Conservation (phyloP, 2,113 vertebrate species). For the Bambusicola thoracicus region DNA sequence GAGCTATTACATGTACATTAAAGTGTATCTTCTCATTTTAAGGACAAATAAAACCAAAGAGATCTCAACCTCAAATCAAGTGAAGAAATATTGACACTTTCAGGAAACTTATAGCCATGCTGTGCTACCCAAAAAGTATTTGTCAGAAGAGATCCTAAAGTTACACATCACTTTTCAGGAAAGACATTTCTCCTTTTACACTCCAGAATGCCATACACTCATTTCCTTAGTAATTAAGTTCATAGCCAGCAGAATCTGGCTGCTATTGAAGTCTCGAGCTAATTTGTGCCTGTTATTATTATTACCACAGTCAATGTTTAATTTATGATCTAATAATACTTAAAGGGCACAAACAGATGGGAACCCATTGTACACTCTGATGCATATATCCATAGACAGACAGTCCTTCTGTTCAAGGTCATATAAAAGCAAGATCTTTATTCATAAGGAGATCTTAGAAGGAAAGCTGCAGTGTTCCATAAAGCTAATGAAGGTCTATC, state of each 20-base stretch:
- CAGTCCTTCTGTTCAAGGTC: background rate
- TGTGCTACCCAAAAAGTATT: background rate
- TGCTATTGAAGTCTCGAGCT: background rate
- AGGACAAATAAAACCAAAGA: background rate
- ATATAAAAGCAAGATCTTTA: background rate
- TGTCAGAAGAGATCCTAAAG: background rate
- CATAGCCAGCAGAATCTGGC: background rate
- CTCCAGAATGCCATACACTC: background rate
- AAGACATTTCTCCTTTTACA: background rate
- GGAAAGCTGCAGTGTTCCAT: background rate
- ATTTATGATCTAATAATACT: background rate
- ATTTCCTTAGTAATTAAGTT: background rate
- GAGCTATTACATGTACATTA: constrained; percentile 25
- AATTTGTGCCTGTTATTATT: background rate
- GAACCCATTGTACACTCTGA: background rate
- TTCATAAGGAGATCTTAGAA: background rate
- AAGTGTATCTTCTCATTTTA: background rate
- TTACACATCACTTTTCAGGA: background rate
- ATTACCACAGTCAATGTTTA: background rate
- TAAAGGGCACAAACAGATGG: background rate
- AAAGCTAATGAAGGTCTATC: background rate
- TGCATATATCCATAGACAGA: background rate
- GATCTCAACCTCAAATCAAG: background rate
- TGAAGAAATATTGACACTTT: background rate
- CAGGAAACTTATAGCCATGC: background rate